Evolutionary conservation across 2,113 vertebrate genomes (phyloP), one percentile per base, ranked within the genome.

Genomic region (Furnarius figulus): DNA sequence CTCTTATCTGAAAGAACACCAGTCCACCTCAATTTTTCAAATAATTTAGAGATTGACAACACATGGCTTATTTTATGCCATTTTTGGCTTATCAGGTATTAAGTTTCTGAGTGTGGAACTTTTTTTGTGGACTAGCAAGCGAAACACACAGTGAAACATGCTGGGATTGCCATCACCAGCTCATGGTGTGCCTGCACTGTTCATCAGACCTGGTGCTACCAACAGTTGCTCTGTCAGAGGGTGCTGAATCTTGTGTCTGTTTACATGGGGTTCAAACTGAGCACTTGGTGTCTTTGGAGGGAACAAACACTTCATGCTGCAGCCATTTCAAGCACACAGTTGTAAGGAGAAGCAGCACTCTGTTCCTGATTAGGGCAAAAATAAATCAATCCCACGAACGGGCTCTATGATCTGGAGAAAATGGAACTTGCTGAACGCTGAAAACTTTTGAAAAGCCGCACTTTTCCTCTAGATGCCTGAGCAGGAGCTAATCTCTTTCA

Each of bases 401-500:
- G 28, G 12, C 61, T 86, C 72, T 59, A 1, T 0, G 10, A 52
- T 90, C 79, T 75, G 67, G 52, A 87, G 61, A 78, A 93, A 89
- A 68, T 9, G 24, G 61, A 94, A 94, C 87, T 94, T 75, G 40
- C 56, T 89, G 70, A 72, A 92, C 2, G 25, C 20, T 44, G 84
- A 82, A 87, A 95, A 97, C 84, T 96, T 95, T 53, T 61, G 77
- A 92, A 85, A 96, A 91, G 70, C 70, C 1, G 0, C 58, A 87
- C 74, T 95, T 91, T 79, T 92, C 56, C 70, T 74, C 35, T 77
- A 74, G 82, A 78, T 37, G 87, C 33, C 65, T 94, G 73, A 88
- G 63, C 80, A 86, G 90, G 90, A 96, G 82, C 63, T 95, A 94
- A 90, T 96, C 85, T 96, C 93, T 90, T 93, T 90, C 84, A 46